Evolutionary conservation across 1,140 invertebrate species (phyloP).

Genomic region (Dendrolimus punctatus): DNA sequence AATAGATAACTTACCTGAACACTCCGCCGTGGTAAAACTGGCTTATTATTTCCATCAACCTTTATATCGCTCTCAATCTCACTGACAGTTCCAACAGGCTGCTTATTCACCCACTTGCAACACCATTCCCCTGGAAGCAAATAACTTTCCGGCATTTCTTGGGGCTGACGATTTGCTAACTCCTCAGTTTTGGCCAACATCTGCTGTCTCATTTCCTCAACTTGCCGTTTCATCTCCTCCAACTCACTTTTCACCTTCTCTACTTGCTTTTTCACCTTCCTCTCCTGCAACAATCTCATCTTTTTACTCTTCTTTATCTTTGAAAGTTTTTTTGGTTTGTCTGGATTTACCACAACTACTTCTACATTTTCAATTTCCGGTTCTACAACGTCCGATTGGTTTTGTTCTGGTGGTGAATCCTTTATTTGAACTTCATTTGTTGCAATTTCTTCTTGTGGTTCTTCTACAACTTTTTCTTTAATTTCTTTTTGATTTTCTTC

Average conservation of each 20-base stretch:
- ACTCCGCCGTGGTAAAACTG: slow-evolving; percentile 34
- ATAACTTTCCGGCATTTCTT: slow-evolving; percentile 37
- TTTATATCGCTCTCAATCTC: slow-evolving; percentile 62
- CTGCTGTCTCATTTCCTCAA: slow-evolving; percentile 48
- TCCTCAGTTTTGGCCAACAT: slow-evolving; percentile 39
- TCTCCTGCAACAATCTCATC: slow-evolving; percentile 46
- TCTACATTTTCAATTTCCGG: not conserved
- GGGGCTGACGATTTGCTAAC: slow-evolving; percentile 15
- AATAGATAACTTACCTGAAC: slow-evolving; percentile 33
- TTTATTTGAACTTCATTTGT: not conserved
- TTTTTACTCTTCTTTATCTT: slow-evolving; percentile 49
- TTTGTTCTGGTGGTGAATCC: too few relatives aligned
- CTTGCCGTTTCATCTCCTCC: slow-evolving; percentile 44
- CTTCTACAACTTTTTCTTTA: not conserved
- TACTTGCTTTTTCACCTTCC: slow-evolving; percentile 49
- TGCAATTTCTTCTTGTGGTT: not conserved
- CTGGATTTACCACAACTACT: slow-evolving; percentile 4
- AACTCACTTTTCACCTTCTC: slow-evolving; percentile 49
- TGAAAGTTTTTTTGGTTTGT: slow-evolving; percentile 8
- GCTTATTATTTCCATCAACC: slow-evolving; percentile 24
- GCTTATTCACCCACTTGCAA: slow-evolving; percentile 76
- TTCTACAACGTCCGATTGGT: too few relatives aligned
- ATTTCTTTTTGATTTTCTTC: not conserved
- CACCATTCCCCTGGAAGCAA: slow-evolving; percentile 71
- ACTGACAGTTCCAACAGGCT: slow-evolving; percentile 72